Evolutionary conservation across 2,797 vertebrate genomes (phyloP).

Genomic region (Malacoctenus gilli): DNA sequence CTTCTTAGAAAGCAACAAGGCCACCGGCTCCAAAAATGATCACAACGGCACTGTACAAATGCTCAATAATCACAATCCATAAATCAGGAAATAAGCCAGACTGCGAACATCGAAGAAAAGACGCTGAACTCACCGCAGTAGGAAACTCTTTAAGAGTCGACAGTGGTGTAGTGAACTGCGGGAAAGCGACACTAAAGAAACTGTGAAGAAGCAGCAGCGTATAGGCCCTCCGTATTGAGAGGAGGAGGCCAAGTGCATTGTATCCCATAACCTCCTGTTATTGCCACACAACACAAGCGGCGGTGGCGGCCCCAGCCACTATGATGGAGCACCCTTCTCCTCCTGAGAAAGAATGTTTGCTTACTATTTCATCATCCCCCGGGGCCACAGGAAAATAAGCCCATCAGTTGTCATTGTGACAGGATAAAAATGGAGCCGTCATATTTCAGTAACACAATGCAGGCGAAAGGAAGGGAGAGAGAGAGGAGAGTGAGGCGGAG

Average conservation of each 20-base stretch:
- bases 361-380: conserved; percentile 98
- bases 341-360: conserved; percentile 94
- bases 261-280: conserved; percentile 78
- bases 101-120: conserved; percentile 12
- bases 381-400: conserved; percentile 96
- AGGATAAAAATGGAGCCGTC: conserved; percentile 99
- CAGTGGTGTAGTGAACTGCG: conserved; percentile 41
- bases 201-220: conserved; percentile 35
- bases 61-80: conserved; percentile 7
- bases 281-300: conserved; percentile 79
- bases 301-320: conserved; percentile 75
- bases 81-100: conserved; percentile 13
- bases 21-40: conserved; percentile 12
- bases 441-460: conserved; percentile 99
- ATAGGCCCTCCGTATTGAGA: conserved; percentile 65
- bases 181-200: conserved; percentile 44
- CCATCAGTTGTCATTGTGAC: conserved; percentile 99
- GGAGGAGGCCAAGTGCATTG: conserved; percentile 77
- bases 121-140: conserved; percentile 47
- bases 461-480: conserved; percentile 76
- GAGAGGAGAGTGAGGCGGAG: conserved; percentile 52
- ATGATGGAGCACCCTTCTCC: conserved; percentile 92
- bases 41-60: conserved; percentile 6
- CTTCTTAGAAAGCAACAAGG: conserved; percentile 18
- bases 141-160: conserved; percentile 32